Conservation (phyloP, 2,113 vertebrate species). For the Tor tambroides region DNA sequence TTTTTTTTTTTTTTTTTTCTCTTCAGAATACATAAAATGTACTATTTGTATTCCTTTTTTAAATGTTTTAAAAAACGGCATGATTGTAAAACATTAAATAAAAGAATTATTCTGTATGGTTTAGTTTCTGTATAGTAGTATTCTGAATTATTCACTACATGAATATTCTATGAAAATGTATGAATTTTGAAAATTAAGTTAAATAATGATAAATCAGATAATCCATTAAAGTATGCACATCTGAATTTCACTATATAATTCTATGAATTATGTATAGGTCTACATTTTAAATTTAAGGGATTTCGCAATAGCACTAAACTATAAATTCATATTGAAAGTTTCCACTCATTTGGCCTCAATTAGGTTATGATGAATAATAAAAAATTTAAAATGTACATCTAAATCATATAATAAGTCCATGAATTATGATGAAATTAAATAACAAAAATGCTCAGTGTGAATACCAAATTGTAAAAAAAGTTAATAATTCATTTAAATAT, state of each 20-base stretch:
- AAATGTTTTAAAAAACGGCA: too few species aligned
- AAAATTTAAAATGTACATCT: neutral
- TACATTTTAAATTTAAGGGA: neutral
- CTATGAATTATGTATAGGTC: neutral
- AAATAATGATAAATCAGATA: neutral
- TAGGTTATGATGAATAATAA: neutral
- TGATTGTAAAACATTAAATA: neutral
- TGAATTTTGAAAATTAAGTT: neutral
- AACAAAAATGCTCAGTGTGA: too few species aligned
- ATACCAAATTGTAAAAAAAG: too few species aligned
- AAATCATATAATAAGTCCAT: neutral
- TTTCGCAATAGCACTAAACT: neutral
- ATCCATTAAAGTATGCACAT: neutral
- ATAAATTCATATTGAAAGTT: neutral
- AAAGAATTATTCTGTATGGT: neutral
- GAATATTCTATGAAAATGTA: neutral
- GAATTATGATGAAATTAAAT: neutral
- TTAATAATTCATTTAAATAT: too few species aligned
- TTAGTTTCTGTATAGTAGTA: too few species aligned
- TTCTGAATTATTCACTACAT: too few species aligned
- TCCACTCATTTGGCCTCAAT: neutral
- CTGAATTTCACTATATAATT: neutral
- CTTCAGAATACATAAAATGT: too few species aligned
- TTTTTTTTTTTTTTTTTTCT: too few species aligned
- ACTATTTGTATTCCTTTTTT: neutral